Evolutionary conservation across 2,797 vertebrate species (phyloP), one percentile per base, ranked within the genome.

Genomic region (Prionace glauca): DNA sequence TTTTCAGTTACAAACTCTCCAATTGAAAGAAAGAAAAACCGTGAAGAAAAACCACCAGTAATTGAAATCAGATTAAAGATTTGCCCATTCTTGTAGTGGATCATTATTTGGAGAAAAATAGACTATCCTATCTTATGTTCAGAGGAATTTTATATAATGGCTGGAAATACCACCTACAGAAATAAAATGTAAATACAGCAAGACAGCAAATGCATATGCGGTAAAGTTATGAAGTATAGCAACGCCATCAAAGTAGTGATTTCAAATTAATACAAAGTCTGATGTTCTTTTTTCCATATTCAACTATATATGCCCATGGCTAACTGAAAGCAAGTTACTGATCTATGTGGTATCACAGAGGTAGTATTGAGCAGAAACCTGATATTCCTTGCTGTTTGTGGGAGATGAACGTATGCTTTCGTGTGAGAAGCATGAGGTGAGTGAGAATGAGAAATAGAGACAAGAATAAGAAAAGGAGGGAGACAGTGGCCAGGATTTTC

Each of bases 181-280:
- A 77, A 14, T 32, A 32, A 2, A 77, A 77, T n/a, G 12, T 14
- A 77, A 0, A 0, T 11, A 0, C 50, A 26, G 69, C 74, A n/a
- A 77, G 7, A 14, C 29, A 74, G 26, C 72, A 74, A 72, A 9
- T 74, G 72, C 72, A 32, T 74, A 74, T 12, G 29, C 2, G 32
- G 74, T 11, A n/a, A 77, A 77, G 74, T n/a, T n/a, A 11, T 77
- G 74, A 77, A 14, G 32, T 77, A 77, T n/a, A 77, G 50, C 24
- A 56, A 87, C 11, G 26, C 22, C 8, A 26, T 50, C 86, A 87
- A 87, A 24, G 86, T 29, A 1, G 8, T 87, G 16, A 29, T 56
- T 24, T 87, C 45, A 87, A 87, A 87, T 56, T 87, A 24, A 87
- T 87, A 18, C 41, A 87, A 87, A 50, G 22, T 20, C 18, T 8